Evolutionary conservation across 2,888 invertebrate species (phyloP).

Genomic region (Lycaena phlaeas): DNA sequence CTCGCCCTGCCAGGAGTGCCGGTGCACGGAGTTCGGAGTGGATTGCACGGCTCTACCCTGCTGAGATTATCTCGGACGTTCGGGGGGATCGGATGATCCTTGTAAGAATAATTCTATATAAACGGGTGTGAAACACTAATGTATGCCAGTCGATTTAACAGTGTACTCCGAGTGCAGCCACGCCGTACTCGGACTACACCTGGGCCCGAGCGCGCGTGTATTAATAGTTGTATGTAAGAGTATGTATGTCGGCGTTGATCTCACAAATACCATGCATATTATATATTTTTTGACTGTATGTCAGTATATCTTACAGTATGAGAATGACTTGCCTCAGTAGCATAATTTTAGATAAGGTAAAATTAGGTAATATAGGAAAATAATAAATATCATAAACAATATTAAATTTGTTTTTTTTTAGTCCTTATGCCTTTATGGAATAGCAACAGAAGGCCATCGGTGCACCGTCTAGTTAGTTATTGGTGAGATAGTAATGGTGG

Average conservation of each 20-base stretch:
- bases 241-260: slow-evolving; percentile 34
- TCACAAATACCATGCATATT: slow-evolving; percentile 24
- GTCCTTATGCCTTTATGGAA: too few species aligned
- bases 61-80: slow-evolving; percentile 17
- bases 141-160: too few species aligned
- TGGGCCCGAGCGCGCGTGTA: too few species aligned
- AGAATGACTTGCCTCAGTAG: slow-evolving; percentile 16
- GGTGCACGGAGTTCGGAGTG: slow-evolving; percentile 89
- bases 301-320: background rate
- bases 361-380: background rate
- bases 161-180: background rate
- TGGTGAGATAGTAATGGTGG: too few species aligned
- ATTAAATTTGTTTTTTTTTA: background rate
- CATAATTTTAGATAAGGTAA: slow-evolving; percentile 17
- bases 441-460: too few species aligned
- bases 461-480: too few species aligned
- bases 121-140: background rate
- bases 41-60: slow-evolving; percentile 82
- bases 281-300: background rate
- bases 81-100: background rate
- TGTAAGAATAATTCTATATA: background rate
- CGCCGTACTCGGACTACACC: too few species aligned
- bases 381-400: background rate
- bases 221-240: slow-evolving; percentile 2
- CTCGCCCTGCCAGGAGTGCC: slow-evolving; percentile 86